Evolutionary conservation across 2,797 vertebrate genomes (phyloP).

Genomic region (Trachurus trachurus): DNA sequence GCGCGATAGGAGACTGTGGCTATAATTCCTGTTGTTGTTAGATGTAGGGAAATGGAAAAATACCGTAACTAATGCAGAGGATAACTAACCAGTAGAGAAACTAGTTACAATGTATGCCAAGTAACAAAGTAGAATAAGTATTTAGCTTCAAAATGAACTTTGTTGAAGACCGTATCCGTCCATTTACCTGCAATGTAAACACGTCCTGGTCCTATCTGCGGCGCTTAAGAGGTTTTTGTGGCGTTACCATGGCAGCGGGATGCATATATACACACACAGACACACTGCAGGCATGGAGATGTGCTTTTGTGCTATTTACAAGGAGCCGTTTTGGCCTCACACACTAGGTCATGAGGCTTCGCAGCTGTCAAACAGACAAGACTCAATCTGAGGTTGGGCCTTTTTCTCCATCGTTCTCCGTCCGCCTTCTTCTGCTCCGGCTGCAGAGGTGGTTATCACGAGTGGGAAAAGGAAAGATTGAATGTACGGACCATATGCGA

Average conservation of each 20-base stretch:
- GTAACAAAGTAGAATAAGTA: background rate
- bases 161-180: background rate
- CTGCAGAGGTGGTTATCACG: constrained; percentile 28
- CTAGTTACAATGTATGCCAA: background rate
- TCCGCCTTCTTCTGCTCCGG: constrained; percentile 13
- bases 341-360: constrained; percentile 23
- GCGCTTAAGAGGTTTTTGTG: constrained; percentile 15
- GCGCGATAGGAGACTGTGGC: background rate
- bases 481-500: constrained; percentile 43
- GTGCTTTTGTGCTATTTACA: constrained; percentile 38
- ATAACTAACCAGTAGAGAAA: background rate
- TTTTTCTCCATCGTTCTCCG: background rate
- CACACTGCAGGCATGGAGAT: constrained; percentile 21
- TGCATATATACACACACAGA: constrained; percentile 25
- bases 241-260: constrained; percentile 55
- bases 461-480: constrained; percentile 53
- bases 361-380: constrained; percentile 53
- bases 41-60: background rate
- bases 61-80: background rate
- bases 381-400: constrained; percentile 19
- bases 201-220: constrained; percentile 14
- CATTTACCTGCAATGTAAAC: constrained; percentile 31
- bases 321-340: constrained; percentile 30
- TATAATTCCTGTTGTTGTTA: background rate
- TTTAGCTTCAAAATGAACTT: constrained; percentile 1